These are phyloP conservation scores for Tyto alba DNA, from an alignment of 2,113 vertebrate species.

Conservation along the genomic window DNA sequence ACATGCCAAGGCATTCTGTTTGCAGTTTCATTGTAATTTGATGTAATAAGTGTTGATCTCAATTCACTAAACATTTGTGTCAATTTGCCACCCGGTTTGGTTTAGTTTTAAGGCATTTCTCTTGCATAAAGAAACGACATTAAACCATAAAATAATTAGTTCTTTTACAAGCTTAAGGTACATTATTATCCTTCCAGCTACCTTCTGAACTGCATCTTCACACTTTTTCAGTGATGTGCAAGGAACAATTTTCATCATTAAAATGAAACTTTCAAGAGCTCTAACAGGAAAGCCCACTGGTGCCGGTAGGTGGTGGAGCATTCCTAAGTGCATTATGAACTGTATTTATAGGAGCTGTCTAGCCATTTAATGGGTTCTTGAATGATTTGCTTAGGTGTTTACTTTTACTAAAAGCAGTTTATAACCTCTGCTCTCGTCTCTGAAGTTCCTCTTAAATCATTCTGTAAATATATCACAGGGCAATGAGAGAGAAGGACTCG, in stretches of 20 bases:
- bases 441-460: constrained; percentile 54
- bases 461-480: neutral
- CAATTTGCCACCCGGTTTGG: constrained; percentile 34
- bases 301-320: neutral
- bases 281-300: neutral
- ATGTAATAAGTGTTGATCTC: constrained; percentile 43
- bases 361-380: constrained; percentile 19
- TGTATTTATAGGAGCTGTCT: constrained; percentile 41
- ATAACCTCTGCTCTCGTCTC: constrained; percentile 20
- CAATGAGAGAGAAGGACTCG: neutral
- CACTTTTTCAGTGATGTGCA: neutral
- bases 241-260: constrained; percentile 4
- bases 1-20: constrained; percentile 12
- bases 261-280: constrained; percentile 15
- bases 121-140: neutral
- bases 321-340: constrained; percentile 8
- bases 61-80: constrained; percentile 56
- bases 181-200: neutral
- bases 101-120: constrained; percentile 33
- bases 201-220: neutral
- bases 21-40: constrained; percentile 22
- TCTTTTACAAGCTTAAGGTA: constrained; percentile 1
- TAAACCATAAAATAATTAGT: constrained; percentile 6
- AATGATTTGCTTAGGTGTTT: constrained; percentile 50
- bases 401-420: constrained; percentile 48